A percentile compares a stretch with the other conserved stretches of the same genome.
These are phyloP conservation scores for Sipha flava DNA, from an alignment of 1,140 invertebrate species.

Conservation along the genomic window DNA sequence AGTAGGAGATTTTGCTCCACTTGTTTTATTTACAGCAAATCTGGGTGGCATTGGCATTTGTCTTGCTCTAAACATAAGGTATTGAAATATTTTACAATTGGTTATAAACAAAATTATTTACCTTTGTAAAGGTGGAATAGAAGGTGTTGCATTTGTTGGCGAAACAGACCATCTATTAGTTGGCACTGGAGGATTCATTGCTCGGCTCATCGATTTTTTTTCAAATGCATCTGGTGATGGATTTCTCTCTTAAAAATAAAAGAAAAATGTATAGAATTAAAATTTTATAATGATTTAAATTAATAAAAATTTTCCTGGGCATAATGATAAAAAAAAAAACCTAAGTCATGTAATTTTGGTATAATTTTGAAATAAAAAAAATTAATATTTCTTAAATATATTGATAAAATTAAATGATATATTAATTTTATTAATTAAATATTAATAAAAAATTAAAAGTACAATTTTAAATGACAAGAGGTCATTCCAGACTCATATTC, in stretches of 20 bases:
- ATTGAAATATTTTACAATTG: not conserved
- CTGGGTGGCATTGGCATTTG: conserved; percentile 28
- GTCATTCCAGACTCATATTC: too few species aligned
- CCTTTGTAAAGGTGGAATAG: conserved; percentile 3
- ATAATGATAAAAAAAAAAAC: too few species aligned
- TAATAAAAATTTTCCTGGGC: too few species aligned
- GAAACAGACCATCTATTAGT: conserved; percentile 29
- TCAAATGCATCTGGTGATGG: conserved; percentile 17
- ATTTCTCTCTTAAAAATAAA: conserved; percentile 21
- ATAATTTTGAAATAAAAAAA: too few species aligned
- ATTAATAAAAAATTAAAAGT: too few species aligned
- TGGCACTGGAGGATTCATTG: conserved; percentile 18
- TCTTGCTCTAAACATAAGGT: not conserved
- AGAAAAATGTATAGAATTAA: too few species aligned
- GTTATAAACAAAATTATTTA: not conserved
- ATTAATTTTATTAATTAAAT: too few species aligned
- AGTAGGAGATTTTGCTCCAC: not conserved
- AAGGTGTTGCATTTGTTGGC: not conserved
- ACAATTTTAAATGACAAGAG: too few species aligned
- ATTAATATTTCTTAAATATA: too few species aligned
- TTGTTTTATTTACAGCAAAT: not conserved
- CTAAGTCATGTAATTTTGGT: too few species aligned
- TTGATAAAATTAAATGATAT: too few species aligned
- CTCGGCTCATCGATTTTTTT: conserved; percentile 6
- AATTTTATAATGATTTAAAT: too few species aligned